phyloP scores from a whole-genome alignment of 2,888 invertebrate genomes.

The Calliopum simillimum region DNA sequence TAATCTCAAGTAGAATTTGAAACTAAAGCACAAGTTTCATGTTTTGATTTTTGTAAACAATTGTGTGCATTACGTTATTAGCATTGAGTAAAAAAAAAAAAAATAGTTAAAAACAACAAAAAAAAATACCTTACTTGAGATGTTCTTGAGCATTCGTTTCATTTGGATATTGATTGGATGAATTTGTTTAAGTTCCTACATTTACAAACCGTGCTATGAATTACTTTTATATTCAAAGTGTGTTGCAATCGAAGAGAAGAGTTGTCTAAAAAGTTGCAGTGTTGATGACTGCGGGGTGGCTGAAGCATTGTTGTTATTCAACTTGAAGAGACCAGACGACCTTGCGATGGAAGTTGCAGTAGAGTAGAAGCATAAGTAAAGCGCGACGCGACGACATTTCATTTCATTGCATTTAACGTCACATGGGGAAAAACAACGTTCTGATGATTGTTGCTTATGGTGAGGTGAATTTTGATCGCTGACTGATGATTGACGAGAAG shows the following conservation, averaged over 20 bases:
- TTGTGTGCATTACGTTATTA: slow-evolving; percentile 16
- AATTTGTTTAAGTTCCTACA: slow-evolving; percentile 1
- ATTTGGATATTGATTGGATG: slow-evolving; percentile 14
- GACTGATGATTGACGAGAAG: slow-evolving; percentile 19
- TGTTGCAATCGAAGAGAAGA: slow-evolving; percentile 11
- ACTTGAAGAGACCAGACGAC: slow-evolving; percentile 30
- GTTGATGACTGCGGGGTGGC: slow-evolving; percentile 25
- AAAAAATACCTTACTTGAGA: slow-evolving; percentile 35
- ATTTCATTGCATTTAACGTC: not conserved
- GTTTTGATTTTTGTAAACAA: slow-evolving; percentile 21
- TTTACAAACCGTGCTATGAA: not conserved
- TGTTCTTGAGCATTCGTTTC: slow-evolving; percentile 6
- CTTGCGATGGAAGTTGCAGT: slow-evolving; percentile 11
- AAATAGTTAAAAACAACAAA: slow-evolving; percentile 10
- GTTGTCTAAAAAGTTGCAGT: slow-evolving; percentile 28
- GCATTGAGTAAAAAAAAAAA: slow-evolving; percentile 16
- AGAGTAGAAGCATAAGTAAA: not conserved
- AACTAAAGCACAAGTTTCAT: not conserved
- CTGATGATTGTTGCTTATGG: slow-evolving; percentile 17
- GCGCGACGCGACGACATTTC: slow-evolving; percentile 7
- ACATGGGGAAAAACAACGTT: slow-evolving; percentile 6
- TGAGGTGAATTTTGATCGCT: slow-evolving; percentile 14
- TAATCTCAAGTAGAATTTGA: too few species aligned
- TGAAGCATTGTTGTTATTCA: slow-evolving; percentile 14
- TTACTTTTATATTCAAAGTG: slow-evolving; percentile 11